Evolutionary conservation across 2,797 vertebrate species (phyloP).

Genomic region (Micrastur ruficollis): DNA sequence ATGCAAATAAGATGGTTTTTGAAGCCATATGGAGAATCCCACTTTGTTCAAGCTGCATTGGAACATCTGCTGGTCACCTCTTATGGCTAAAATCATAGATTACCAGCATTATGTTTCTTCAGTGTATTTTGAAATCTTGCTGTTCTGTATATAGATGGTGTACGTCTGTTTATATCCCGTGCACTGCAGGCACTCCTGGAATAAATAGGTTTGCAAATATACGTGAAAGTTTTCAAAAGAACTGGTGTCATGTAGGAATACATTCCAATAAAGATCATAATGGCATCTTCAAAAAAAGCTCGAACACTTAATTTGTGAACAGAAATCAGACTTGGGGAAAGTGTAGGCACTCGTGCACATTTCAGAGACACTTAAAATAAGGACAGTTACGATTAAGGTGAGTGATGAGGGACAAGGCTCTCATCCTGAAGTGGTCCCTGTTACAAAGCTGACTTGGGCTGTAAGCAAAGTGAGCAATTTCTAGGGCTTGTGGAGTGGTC

Average conservation of each 20-base stretch:
- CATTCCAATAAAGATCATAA: fast-evolving
- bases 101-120: neutral
- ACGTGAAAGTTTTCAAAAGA: fast-evolving
- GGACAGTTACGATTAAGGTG: fast-evolving
- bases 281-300: neutral
- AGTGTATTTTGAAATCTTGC: neutral
- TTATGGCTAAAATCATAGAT: neutral
- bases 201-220: neutral
- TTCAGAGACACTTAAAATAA: neutral
- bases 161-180: neutral
- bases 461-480: neutral
- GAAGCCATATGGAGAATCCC: neutral
- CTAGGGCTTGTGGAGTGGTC: neutral
- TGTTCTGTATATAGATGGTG: neutral
- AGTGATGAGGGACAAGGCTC: neutral
- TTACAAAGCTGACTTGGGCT: neutral
- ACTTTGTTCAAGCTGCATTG: neutral
- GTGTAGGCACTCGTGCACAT: fast-evolving
- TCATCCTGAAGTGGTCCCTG: neutral
- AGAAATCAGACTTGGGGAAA: neutral
- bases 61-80: neutral
- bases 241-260: neutral
- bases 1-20: neutral
- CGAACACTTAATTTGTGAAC: neutral
- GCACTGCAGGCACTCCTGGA: no score